phyloP scores from a whole-genome alignment of 92 coral and sea anemone genomes.

The Nematostella vectensis region DNA sequence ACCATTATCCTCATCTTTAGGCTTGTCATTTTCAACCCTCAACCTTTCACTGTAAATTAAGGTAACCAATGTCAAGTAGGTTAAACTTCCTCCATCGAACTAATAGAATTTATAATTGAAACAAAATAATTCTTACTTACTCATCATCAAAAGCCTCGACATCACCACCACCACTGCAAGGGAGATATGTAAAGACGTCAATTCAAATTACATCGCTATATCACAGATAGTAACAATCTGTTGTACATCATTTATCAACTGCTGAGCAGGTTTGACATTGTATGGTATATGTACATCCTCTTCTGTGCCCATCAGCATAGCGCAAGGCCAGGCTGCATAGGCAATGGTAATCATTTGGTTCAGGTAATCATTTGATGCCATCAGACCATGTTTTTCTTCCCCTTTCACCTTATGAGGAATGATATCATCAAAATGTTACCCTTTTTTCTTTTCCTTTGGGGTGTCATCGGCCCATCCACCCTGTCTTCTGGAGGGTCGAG shows the following conservation, averaged over 20 bases:
- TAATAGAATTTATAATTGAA: too few species aligned
- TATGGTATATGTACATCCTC: too few species aligned
- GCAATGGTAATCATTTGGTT: too few species aligned
- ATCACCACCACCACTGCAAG: slow-evolving; percentile 43
- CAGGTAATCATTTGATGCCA: not conserved
- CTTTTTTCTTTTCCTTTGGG: slow-evolving; percentile 68
- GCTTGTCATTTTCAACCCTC: slow-evolving; percentile 46
- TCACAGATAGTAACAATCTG: too few species aligned
- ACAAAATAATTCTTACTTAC: too few species aligned
- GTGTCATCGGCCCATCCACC: slow-evolving; percentile 99
- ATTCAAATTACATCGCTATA: too few species aligned
- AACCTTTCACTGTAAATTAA: slow-evolving; percentile 73
- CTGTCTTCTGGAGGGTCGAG: slow-evolving; percentile 86
- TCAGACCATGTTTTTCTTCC: not conserved
- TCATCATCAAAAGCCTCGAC: slow-evolving; percentile 71
- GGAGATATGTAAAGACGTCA: too few species aligned
- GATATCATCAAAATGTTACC: not conserved
- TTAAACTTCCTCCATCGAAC: too few species aligned
- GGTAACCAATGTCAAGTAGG: too few species aligned
- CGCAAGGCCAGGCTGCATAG: not conserved
- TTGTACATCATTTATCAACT: too few species aligned
- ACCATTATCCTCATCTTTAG: slow-evolving; percentile 69
- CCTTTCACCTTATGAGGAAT: not conserved
- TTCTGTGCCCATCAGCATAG: not conserved
- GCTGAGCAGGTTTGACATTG: too few species aligned